phyloP scores from a whole-genome alignment of 2,113 vertebrate species.

The Camarhynchus parvulus region DNA sequence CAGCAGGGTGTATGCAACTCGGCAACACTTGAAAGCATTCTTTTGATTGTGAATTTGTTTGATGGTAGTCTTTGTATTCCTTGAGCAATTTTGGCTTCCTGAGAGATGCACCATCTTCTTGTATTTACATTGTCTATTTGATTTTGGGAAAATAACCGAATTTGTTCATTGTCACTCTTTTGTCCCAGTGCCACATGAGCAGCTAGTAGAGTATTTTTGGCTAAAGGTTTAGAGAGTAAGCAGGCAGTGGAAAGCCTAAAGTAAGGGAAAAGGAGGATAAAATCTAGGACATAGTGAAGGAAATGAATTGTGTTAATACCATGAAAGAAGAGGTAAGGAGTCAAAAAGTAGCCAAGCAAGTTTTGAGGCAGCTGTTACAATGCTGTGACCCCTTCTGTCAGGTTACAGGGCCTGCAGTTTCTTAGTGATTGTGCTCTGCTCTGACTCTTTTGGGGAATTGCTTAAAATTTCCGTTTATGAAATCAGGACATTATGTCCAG shows the following conservation, averaged over 20 bases:
- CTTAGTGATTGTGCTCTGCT: neutral
- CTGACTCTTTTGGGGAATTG: neutral
- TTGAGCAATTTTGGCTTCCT: neutral
- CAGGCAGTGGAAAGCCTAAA: neutral
- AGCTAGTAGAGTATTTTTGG: neutral
- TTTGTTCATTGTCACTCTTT: neutral
- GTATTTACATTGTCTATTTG: neutral
- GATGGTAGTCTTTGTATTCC: neutral
- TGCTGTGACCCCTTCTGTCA: neutral
- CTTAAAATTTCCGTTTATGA: neutral
- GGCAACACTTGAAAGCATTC: neutral
- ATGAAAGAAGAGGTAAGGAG: neutral
- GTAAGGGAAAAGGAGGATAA: neutral
- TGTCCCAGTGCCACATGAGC: neutral
- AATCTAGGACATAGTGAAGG: neutral
- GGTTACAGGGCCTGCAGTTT: neutral
- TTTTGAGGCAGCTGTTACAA: neutral
- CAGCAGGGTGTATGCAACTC: neutral
- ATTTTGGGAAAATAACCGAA: neutral
- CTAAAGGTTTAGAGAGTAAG: neutral
- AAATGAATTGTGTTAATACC: neutral
- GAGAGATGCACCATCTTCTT: neutral
- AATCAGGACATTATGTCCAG: neutral
- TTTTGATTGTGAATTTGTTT: neutral
- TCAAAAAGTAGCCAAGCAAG: neutral